Evolutionary conservation across 1,140 invertebrate genomes (phyloP).

Genomic region (Caenorhabditis inopinata): DNA sequence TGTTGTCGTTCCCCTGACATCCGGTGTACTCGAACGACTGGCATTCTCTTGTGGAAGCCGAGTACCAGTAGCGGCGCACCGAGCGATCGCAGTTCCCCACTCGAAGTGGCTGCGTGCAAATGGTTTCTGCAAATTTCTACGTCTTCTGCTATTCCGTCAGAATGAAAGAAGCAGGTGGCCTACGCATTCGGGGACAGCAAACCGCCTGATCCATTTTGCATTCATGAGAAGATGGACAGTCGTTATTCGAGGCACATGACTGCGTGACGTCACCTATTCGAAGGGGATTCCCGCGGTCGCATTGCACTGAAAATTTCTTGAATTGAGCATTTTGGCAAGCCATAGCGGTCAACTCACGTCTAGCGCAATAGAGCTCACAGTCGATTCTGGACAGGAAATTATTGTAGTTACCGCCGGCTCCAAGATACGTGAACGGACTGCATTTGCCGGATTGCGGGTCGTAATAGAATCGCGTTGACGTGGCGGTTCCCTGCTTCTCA

Average conservation of each 20-base stretch:
- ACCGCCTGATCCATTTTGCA: slow-evolving; percentile 49
- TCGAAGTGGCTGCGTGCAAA: slow-evolving; percentile 50
- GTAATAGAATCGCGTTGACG: slow-evolving; percentile 61
- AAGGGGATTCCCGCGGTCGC: slow-evolving; percentile 47
- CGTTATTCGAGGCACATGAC: slow-evolving; percentile 42
- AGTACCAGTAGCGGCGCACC: slow-evolving; percentile 48
- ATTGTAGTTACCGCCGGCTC: slow-evolving; percentile 67
- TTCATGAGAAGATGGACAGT: slow-evolving; percentile 50
- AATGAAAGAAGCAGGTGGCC: not conserved
- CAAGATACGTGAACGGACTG: slow-evolving; percentile 65
- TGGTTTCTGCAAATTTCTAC: slow-evolving; percentile 43
- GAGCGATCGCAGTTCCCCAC: slow-evolving; percentile 50
- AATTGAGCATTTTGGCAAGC: too few relatives aligned
- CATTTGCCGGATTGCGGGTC: slow-evolving; percentile 62
- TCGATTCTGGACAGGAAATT: slow-evolving; percentile 58
- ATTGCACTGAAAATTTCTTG: slow-evolving; percentile 41
- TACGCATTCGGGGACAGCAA: slow-evolving; percentile 49
- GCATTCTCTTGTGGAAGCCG: slow-evolving; percentile 39
- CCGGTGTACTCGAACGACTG: slow-evolving; percentile 50
- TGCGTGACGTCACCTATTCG: slow-evolving; percentile 49
- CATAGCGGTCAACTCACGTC: not conserved
- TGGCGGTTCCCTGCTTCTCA: slow-evolving; percentile 49
- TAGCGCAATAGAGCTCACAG: slow-evolving; percentile 48
- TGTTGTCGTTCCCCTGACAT: slow-evolving; percentile 50
- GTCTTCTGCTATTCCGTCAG: not conserved